Percentiles rank a stretch among this genome's conserved stretches.
phyloP scores from a whole-genome alignment of 2,797 vertebrate species.

The Paratrypauchen microcephalus region DNA sequence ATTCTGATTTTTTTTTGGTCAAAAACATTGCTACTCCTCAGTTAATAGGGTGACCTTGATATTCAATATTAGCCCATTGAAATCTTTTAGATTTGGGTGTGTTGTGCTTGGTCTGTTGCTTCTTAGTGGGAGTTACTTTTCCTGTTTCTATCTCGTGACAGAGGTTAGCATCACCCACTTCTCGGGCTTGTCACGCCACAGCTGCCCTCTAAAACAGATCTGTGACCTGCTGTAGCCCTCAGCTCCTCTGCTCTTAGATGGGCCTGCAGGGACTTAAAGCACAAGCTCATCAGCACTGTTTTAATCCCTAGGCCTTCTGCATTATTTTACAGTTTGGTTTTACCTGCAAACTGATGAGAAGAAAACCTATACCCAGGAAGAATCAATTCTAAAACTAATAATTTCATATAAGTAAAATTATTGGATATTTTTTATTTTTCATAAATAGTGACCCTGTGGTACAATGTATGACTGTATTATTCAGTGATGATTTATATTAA shows the following conservation, averaged over 20 bases:
- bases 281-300: not conserved
- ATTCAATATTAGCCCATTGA: no score
- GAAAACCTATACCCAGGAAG: no score
- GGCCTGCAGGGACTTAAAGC: constrained; percentile 2
- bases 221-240: not conserved
- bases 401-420: no score
- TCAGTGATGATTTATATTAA: no score
- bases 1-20: constrained; percentile 24
- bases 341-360: not conserved
- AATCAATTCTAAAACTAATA: no score
- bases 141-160: constrained; percentile 46
- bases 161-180: constrained; percentile 39
- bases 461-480: no score
- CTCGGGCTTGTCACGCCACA: constrained; percentile 51
- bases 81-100: no score
- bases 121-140: not conserved
- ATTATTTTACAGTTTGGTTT: constrained; percentile 17
- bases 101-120: no score
- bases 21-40: constrained; percentile 9
- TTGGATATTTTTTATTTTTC: no score
- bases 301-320: not conserved
- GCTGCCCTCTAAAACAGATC: constrained; percentile 20
- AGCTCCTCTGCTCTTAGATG: constrained; percentile 8
- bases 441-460: no score
- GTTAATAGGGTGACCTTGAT: not conserved